phyloP scores from a whole-genome alignment of 1,140 invertebrate species.

The Oreohelix idahoensis region DNA sequence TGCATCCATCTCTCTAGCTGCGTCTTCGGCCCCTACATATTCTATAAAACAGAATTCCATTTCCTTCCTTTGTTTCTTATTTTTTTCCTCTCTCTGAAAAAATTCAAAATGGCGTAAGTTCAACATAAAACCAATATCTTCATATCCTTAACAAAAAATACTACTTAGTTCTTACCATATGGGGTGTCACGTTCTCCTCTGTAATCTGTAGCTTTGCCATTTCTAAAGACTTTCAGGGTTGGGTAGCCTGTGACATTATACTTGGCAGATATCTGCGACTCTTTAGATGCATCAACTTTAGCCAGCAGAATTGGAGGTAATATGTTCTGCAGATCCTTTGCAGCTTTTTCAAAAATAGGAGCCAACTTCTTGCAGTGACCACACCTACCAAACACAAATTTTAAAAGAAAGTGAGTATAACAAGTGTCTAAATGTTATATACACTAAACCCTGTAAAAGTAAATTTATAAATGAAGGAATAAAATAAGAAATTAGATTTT shows the following conservation, averaged over 20 bases:
- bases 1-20: too few relatives aligned
- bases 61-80: too few relatives aligned
- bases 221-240: slow-evolving; percentile 97
- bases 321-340: slow-evolving; percentile 81
- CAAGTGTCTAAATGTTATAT: too few relatives aligned
- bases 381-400: slow-evolving; percentile 80
- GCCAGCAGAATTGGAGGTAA: slow-evolving; percentile 89
- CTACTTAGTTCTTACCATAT: slow-evolving; percentile 33
- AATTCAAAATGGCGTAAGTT: too few relatives aligned
- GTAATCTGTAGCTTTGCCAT: slow-evolving; percentile 76
- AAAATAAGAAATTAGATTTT: too few relatives aligned
- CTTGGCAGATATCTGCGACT: slow-evolving; percentile 90
- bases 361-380: slow-evolving; percentile 98
- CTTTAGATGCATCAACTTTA: slow-evolving; percentile 97
- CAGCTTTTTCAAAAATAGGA: slow-evolving; percentile 97
- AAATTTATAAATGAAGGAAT: too few relatives aligned
- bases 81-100: too few relatives aligned
- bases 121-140: too few relatives aligned
- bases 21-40: too few relatives aligned
- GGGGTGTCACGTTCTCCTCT: slow-evolving; percentile 45
- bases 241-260: slow-evolving; percentile 95
- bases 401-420: neutral
- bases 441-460: too few relatives aligned
- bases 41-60: too few relatives aligned
- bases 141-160: too few relatives aligned